phyloP scores from a whole-genome alignment of 2,888 invertebrate species.

The Spisula solida region DNA sequence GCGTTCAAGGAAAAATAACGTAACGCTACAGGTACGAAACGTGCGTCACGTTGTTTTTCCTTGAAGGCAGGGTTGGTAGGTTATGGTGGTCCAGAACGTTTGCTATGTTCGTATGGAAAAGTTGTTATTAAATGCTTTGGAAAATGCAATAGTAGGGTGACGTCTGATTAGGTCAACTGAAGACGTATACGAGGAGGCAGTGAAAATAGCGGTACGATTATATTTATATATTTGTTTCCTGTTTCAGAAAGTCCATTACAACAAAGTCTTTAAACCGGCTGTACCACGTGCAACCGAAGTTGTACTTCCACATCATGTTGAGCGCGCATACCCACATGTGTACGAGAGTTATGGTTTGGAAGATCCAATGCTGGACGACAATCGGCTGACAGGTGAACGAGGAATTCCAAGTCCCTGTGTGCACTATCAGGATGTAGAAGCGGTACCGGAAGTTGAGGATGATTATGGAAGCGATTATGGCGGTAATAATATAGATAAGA shows the following conservation, averaged over 20 bases:
- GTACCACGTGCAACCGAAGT: constrained; percentile 36
- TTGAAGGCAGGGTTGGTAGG: no score
- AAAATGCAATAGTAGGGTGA: no score
- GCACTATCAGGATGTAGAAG: not conserved
- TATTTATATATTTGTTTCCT: not conserved
- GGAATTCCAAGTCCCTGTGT: not conserved
- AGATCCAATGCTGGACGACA: constrained; percentile 37
- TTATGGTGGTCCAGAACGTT: no score
- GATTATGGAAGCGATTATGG: not conserved
- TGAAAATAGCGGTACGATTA: no score
- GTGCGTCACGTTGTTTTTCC: no score
- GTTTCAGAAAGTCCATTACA: constrained; percentile 31
- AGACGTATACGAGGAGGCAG: no score
- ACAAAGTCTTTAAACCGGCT: not conserved
- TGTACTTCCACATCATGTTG: constrained; percentile 13
- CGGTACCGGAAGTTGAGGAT: not conserved
- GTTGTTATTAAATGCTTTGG: no score
- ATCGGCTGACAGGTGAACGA: not conserved
- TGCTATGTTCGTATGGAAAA: no score
- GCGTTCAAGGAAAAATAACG: no score
- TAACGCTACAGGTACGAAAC: no score
- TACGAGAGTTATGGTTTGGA: constrained; percentile 21
- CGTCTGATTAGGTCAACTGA: no score
- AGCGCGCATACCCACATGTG: not conserved
- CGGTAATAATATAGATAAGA: not conserved